phyloP scores from a whole-genome alignment of 2,888 invertebrate species.

The Beris chalybata region DNA sequence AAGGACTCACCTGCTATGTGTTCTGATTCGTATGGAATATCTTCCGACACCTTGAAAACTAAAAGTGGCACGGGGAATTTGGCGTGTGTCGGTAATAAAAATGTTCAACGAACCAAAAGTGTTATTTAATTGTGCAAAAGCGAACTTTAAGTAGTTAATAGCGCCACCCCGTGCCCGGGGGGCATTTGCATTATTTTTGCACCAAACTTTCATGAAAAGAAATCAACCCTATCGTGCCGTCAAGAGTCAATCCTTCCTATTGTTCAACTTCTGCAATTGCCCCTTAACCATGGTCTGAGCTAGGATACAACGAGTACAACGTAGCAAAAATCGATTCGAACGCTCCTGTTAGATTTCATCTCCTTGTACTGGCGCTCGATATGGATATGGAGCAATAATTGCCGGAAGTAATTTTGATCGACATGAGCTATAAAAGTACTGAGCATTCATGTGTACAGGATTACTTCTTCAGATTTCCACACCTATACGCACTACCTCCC shows the following conservation, averaged over 20 bases:
- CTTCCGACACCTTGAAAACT: too few species aligned
- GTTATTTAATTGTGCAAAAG: too few species aligned
- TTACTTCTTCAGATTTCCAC: neutral
- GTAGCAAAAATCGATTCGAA: neutral
- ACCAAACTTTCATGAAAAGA: too few species aligned
- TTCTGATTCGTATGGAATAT: too few species aligned
- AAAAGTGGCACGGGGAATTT: neutral
- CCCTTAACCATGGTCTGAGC: neutral
- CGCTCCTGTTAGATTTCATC: conserved; percentile 1
- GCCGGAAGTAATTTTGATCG: conserved; percentile 35
- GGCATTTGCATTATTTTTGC: too few species aligned
- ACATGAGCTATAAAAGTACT: conserved; percentile 24
- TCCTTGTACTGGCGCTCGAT: conserved; percentile 16
- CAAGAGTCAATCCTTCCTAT: neutral
- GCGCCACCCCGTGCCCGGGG: neutral
- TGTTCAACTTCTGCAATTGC: neutral
- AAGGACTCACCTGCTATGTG: neutral
- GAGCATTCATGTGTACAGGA: neutral
- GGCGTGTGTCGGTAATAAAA: neutral
- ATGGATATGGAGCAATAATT: conserved; percentile 28
- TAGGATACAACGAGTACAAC: neutral
- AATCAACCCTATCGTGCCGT: neutral
- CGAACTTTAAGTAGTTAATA: neutral
- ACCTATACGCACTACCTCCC: conserved; percentile 3
- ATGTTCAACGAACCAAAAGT: too few species aligned